These are phyloP conservation scores for Hypena proboscidalis DNA, from an alignment of 2,888 invertebrate species.

Conservation along the genomic window DNA sequence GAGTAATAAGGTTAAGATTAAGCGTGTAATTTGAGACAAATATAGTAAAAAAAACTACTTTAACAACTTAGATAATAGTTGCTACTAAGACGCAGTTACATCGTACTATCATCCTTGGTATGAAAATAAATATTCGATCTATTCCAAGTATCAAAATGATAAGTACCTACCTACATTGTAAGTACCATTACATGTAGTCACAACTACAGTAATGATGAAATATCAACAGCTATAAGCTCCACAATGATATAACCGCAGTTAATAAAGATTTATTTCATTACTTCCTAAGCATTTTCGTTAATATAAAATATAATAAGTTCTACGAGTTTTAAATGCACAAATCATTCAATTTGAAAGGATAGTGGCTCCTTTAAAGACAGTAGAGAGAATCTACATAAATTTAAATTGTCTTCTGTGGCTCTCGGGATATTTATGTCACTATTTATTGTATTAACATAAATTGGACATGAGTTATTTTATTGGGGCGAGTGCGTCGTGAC, in stretches of 20 bases:
- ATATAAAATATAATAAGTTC: constrained; percentile 20
- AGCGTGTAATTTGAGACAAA: too few relatives aligned
- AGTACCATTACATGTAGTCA: too few relatives aligned
- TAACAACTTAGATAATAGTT: too few relatives aligned
- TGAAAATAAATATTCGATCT: too few relatives aligned
- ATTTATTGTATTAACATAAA: constrained; percentile 86
- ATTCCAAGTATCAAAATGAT: too few relatives aligned
- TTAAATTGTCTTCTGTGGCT: constrained; percentile 76
- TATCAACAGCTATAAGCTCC: constrained; percentile 2
- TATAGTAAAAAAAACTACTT: too few relatives aligned
- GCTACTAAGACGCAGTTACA: too few relatives aligned
- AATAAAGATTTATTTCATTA: constrained; percentile 16
- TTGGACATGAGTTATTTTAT: constrained; percentile 85
- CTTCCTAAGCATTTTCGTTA: constrained; percentile 16
- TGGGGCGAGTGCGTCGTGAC: constrained; percentile 74
- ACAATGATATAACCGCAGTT: constrained; percentile 7
- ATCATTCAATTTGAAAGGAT: constrained; percentile 66
- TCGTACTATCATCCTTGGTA: too few relatives aligned
- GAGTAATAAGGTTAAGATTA: too few relatives aligned
- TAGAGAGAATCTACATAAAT: constrained; percentile 72
- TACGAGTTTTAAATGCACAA: constrained; percentile 50
- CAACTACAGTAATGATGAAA: constrained; percentile 17
- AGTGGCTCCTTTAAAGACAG: constrained; percentile 59
- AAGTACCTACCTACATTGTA: too few relatives aligned
- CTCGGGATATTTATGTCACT: constrained; percentile 79